A percentile compares a stretch with the other conserved stretches of the same genome.
phyloP scores from a whole-genome alignment of 2,888 invertebrate species.

The Caradrina clavipalpis region DNA sequence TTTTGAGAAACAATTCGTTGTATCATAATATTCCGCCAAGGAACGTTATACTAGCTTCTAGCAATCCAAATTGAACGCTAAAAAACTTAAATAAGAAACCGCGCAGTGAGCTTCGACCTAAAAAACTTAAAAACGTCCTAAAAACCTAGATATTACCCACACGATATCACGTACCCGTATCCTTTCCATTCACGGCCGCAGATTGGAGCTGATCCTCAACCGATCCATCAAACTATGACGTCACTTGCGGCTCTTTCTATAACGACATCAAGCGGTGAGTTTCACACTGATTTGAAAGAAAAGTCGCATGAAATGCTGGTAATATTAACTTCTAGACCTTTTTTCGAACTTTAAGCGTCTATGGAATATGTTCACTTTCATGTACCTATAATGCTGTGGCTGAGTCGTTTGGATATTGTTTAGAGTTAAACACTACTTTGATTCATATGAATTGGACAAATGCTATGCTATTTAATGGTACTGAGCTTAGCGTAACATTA shows the following conservation, averaged over 20 bases:
- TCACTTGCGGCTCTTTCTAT: slow-evolving; percentile 12
- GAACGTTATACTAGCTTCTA: too few species aligned
- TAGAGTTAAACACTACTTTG: too few species aligned
- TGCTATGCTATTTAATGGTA: too few species aligned
- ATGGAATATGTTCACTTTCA: neutral
- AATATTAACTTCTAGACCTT: neutral
- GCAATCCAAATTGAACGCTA: too few species aligned
- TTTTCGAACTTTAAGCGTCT: neutral
- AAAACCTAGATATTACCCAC: slow-evolving; percentile 12
- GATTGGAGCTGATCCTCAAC: slow-evolving; percentile 36
- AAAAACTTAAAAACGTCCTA: neutral
- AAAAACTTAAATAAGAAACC: neutral
- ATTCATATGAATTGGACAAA: too few species aligned
- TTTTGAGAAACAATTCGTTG: too few species aligned
- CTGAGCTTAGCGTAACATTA: too few species aligned
- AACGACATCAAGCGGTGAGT: slow-evolving; percentile 12
- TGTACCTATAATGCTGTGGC: too few species aligned
- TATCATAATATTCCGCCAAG: too few species aligned
- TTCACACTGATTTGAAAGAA: slow-evolving; percentile 21
- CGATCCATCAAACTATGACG: slow-evolving; percentile 48
- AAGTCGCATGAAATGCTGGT: slow-evolving; percentile 6
- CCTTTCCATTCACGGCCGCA: slow-evolving; percentile 5
- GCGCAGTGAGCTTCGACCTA: neutral
- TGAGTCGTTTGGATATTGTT: too few species aligned
- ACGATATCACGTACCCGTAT: slow-evolving; percentile 19